Evolutionary conservation across 2,797 vertebrate genomes (phyloP), one percentile per base, ranked within the genome.

Genomic region (Remorina albescens): DNA sequence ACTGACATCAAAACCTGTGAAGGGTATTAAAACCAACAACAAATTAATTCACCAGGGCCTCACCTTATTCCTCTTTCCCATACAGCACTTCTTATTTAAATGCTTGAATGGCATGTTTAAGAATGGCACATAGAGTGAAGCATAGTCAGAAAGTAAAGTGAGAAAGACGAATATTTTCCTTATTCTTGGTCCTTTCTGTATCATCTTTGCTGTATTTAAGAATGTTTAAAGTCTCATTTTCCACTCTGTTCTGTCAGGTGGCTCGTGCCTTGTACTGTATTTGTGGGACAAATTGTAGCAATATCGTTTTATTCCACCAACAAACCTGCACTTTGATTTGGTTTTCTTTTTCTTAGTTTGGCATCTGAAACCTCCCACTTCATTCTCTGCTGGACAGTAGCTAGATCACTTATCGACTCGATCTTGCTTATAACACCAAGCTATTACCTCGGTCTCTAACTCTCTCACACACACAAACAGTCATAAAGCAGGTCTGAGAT

Each of bases 331-430:
- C 6, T 50, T 50, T 49, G 25, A 42, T 67, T 59, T 28, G 37
- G 39, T 60, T 5, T 55, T 41, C 21, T 16, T 8, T 21, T 37
- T 57, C 47, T 47, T 61, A 60, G 67, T 78, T 67, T 75, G 57
- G 16, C 66, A 74, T 77, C 67, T 66, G 46, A 84, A 16, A 30
- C 62, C 77, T 75, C 53, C 46, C 69, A 69, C 36, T 62, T 71
- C 68, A 68, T 74, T 73, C 76, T 83, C 76, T 51, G 16, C 65
- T 54, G 9, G 59, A 82, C 54, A 82, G 67, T 51, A 30, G 78
- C 65, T 42, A 82, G 87, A 91, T 92, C 88, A 78, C 84, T 89
- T 91, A 93, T 93, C 62, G 90, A 93, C 89, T 92, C 39, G 8
- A 23, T 32, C 57, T 57, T 53, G 57, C 76, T 78, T 71, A 83